Percentiles rank a stretch among this genome's conserved stretches.
Evolutionary conservation across 2,888 invertebrate species (phyloP).

Genomic region (Monopis laevigella): DNA sequence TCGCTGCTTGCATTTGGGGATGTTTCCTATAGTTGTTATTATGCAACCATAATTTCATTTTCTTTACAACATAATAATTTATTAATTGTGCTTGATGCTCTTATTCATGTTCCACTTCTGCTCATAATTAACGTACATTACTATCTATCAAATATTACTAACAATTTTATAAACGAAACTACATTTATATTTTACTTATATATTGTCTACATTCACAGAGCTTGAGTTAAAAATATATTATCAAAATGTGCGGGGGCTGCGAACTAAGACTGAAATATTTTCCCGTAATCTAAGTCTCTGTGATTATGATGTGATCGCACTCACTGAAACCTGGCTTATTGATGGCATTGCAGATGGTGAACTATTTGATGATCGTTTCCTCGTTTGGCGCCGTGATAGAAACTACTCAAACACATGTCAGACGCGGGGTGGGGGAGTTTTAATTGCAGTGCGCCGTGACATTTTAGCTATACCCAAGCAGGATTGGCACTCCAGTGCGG

Average conservation of each 20-base stretch:
- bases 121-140: too few relatives aligned
- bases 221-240: conserved; percentile 17
- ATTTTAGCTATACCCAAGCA: background rate
- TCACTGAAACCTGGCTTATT: conserved; percentile 18
- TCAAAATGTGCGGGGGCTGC: conserved; percentile 17
- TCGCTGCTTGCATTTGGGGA: too few relatives aligned
- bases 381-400: conserved; percentile 15
- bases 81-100: too few relatives aligned
- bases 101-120: too few relatives aligned
- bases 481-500: conserved; percentile 1
- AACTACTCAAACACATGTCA: background rate
- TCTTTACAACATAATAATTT: too few relatives aligned
- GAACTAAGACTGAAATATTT: conserved; percentile 18
- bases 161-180: too few relatives aligned
- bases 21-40: too few relatives aligned
- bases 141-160: too few relatives aligned
- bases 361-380: conserved; percentile 15
- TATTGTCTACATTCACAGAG: too few relatives aligned
- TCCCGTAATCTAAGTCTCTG: conserved; percentile 14
- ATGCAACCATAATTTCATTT: too few relatives aligned
- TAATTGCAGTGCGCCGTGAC: background rate
- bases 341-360: conserved; percentile 15
- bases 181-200: too few relatives aligned
- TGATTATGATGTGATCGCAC: conserved; percentile 16
- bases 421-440: background rate